These are phyloP conservation scores for Apodemia zela DNA, from an alignment of 2,888 invertebrate genomes.

Conservation along the genomic window DNA sequence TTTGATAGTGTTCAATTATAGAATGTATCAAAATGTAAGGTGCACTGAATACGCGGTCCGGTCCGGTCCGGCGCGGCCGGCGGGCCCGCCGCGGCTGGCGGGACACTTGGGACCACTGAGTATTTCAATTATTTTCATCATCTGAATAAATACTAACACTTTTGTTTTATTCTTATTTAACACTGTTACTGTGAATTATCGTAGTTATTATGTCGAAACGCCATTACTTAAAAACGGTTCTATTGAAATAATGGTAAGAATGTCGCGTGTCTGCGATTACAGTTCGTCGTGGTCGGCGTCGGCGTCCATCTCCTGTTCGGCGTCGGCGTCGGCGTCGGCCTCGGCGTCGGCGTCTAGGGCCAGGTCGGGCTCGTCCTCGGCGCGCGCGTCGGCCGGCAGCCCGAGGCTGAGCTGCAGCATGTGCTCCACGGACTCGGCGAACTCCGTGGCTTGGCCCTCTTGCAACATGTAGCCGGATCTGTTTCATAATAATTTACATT, in stretches of 20 bases:
- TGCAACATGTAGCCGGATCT: constrained; percentile 91
- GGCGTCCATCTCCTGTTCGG: constrained; percentile 28
- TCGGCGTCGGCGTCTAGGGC: constrained; percentile 30
- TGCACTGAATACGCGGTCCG: too few species aligned
- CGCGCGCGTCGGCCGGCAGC: constrained; percentile 36
- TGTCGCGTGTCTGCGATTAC: constrained; percentile 45
- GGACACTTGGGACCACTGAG: too few species aligned
- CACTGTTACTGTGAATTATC: too few species aligned
- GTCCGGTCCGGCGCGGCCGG: too few species aligned
- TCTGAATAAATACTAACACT: too few species aligned
- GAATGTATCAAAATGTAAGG: too few species aligned
- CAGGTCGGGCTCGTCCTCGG: constrained; percentile 38
- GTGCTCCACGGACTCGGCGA: constrained; percentile 93
- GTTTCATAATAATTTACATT: neutral
- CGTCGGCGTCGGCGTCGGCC: constrained; percentile 31
- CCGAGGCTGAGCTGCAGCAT: constrained; percentile 85
- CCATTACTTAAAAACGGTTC: too few species aligned
- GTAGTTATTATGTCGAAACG: too few species aligned
- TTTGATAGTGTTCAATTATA: too few species aligned
- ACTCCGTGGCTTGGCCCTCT: constrained; percentile 82
- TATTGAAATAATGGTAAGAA: neutral
- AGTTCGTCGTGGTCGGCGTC: constrained; percentile 59
- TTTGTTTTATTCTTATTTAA: too few species aligned
- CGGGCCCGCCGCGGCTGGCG: too few species aligned
- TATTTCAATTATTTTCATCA: too few species aligned